Base-by-base conservation (phyloP, 1,140 invertebrate species). In the Sesamia nonagrioides region DNA sequence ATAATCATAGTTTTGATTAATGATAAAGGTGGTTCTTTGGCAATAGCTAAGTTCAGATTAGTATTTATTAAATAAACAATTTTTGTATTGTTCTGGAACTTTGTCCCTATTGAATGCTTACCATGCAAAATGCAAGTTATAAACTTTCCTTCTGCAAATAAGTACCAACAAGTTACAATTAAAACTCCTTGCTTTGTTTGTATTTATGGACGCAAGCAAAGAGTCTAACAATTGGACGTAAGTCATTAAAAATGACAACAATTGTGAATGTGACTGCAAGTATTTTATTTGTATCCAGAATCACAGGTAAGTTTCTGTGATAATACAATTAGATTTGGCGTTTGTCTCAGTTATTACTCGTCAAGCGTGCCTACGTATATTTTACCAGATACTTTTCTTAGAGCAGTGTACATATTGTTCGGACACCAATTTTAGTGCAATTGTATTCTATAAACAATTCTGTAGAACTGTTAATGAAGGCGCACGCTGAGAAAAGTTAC, bases 401-500 rank as follows among this genome's bases (percentile, higher is more conserved):
- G 2, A 71, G 11, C 33, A 2, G 50, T 35, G 48, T 54, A 37
- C n/a, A 37, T 71, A 37, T 18, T n/a, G 37, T 11, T 68, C 21
- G 15, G 9, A n/a, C 45, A 17, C n/a, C 9, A 27, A 18, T 71
- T 52, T 37, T 71, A 42, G 13, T 74, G 35, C 42, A 33, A 52
- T 61, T 60, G 27, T 52, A 61, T 58, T 48, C 8, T 48, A 21
- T 17, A 15, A 50, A 15, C 18, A 33, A 48, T 11, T 9, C 61
- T 37, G 13, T 66, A 60, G 5, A n/a, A 18, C 17, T 45, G 58
- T 73, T 69, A 18, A 35, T 78, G 0, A 63, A 77, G 50, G 21
- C 35, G 77, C 60, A 80, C 58, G 77, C 60, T 54, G 35, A 79
- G 60, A 60, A 79, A 63, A 76, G 61, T 69, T 58, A 79, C 79